A percentile compares a stretch with the other conserved stretches of the same genome.
These are phyloP conservation scores for Kryphioiulus occultus DNA, from an alignment of 2,888 invertebrate genomes.

Conservation along the genomic window DNA sequence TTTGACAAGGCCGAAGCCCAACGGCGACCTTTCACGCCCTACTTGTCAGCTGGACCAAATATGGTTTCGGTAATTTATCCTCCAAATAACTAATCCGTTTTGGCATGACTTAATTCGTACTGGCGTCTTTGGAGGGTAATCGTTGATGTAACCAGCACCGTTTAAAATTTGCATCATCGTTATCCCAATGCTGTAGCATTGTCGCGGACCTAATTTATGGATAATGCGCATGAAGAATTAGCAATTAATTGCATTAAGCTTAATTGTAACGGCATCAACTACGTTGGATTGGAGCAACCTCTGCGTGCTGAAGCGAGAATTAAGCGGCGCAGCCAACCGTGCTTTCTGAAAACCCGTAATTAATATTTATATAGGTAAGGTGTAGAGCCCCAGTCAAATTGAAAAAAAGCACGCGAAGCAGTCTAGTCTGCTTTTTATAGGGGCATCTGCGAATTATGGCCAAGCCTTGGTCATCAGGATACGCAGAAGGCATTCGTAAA, in stretches of 20 bases:
- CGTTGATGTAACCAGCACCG: background rate
- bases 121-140: background rate
- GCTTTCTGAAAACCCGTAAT: background rate
- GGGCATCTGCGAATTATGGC: too few species aligned
- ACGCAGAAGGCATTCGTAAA: too few species aligned
- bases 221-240: conserved; percentile 23
- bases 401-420: too few species aligned
- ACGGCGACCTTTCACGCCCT: conserved; percentile 23
- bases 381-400: too few species aligned
- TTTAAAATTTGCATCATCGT: background rate
- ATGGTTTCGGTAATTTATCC: background rate
- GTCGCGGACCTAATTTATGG: background rate
- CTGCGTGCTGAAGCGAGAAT: background rate
- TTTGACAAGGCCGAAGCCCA: conserved; percentile 13
- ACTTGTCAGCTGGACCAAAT: background rate
- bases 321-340: background rate
- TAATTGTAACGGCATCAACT: background rate
- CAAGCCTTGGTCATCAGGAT: too few species aligned
- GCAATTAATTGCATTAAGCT: too few species aligned
- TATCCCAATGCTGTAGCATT: background rate
- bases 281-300: background rate
- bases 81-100: background rate
- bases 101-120: background rate
- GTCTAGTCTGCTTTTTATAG: too few species aligned
- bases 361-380: conserved; percentile 8